Evolutionary conservation across 1,140 invertebrate genomes (phyloP).

Genomic region (Drosophila lini): DNA sequence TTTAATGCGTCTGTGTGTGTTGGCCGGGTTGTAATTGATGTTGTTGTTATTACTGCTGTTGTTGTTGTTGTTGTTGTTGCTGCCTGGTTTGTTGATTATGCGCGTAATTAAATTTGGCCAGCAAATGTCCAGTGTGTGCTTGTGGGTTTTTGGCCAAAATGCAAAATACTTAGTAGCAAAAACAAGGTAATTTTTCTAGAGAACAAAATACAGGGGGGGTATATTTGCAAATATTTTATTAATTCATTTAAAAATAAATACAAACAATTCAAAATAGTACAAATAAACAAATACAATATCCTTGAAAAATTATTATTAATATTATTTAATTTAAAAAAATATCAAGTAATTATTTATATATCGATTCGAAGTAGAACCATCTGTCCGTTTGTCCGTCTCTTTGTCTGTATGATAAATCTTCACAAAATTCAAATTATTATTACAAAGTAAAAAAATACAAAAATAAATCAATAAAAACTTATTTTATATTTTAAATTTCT

Average conservation of each 20-base stretch:
- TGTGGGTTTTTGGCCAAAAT: slow-evolving; percentile 42
- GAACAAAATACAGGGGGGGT: too few species aligned
- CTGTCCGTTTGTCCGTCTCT: background rate
- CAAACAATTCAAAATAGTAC: too few species aligned
- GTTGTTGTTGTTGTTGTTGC: slow-evolving; percentile 37
- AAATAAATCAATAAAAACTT: background rate
- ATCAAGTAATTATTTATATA: background rate
- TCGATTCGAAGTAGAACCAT: too few species aligned
- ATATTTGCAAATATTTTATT: background rate
- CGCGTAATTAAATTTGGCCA: slow-evolving; percentile 70
- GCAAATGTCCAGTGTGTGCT: slow-evolving; percentile 40
- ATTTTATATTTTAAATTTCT: too few species aligned
- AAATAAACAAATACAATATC: too few species aligned
- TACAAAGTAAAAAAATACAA: background rate
- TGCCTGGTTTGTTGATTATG: slow-evolving; percentile 58
- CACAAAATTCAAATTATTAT: background rate
- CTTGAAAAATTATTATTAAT: too few species aligned
- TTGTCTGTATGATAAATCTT: background rate
- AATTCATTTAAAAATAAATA: too few species aligned
- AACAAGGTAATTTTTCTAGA: background rate
- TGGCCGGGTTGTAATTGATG: slow-evolving; percentile 8
- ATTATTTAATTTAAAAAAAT: too few species aligned
- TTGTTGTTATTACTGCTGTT: slow-evolving; percentile 17
- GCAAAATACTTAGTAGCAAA: slow-evolving; percentile 19
- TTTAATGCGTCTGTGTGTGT: slow-evolving; percentile 16